Evolutionary conservation across 2,113 vertebrate genomes (phyloP), one percentile per base, ranked within the genome.

Genomic region (Nothobranchius kuhntae): DNA sequence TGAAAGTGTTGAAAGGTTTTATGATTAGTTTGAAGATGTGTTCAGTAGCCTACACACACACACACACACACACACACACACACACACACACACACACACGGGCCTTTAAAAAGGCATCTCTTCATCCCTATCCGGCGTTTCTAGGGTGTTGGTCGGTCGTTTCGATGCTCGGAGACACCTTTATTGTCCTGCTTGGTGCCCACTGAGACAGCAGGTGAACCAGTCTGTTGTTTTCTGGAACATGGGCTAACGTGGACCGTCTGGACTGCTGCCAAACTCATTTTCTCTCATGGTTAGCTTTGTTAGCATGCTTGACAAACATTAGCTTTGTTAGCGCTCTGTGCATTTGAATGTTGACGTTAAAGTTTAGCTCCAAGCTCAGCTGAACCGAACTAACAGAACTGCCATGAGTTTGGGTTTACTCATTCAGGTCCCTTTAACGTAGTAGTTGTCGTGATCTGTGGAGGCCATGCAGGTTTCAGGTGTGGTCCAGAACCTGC

Each of bases 1-100:
- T 10, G 11, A 13, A 44, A 54, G 17, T 64, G 71, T 63, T 61
- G 57, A 74, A 84, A 79, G 75, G 66, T 80, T 80, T 59, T 30
- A 65, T 35, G 60, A 21, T 17, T 42, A 40, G 6, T 8, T 40
- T 40, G 38, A 40, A 40, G 6, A 40, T 40, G 7, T 45, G 21
- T 48, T 13, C 6, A 45, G n/a, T 11, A 48, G 13, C 17, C 52
- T 14, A 48, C 48, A 59, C 15, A 57, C 26, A 30, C 26, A 67
- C 48, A 30, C 69, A 64, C 56, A 61, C 24, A 68, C 50, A 11
- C 17, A 7, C 36, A 38, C 36, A 38, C 36, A 38, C 36, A 38
- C 36, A 38, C 36, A 38, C 42, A 9, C 42, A 44, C 69, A 59
- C 57, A 56, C 38, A 61, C 50, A 14, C 30, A 46, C 12, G n/a